phyloP scores from a whole-genome alignment of 2,888 invertebrate species.

The Ernsta delagoae region DNA sequence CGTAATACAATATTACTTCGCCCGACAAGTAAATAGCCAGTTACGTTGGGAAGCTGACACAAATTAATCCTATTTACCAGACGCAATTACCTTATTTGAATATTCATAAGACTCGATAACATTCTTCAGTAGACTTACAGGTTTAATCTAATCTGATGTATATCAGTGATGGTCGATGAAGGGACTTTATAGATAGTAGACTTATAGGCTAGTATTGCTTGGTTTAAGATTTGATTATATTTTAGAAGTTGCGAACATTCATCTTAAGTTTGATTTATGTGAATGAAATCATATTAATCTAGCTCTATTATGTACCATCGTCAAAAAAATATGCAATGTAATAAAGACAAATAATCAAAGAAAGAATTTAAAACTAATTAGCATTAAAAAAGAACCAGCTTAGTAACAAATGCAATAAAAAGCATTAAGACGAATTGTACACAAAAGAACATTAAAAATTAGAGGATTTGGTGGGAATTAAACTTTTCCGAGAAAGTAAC shows the following conservation, averaged over 20 bases:
- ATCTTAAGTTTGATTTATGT: too few species aligned
- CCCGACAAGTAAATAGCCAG: constrained; percentile 39
- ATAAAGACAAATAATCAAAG: not conserved
- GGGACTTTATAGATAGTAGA: not conserved
- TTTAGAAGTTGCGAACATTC: not conserved
- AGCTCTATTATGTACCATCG: too few species aligned
- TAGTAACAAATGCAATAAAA: constrained; percentile 30
- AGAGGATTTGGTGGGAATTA: constrained; percentile 65
- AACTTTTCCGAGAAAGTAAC: constrained; percentile 63
- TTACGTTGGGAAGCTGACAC: constrained; percentile 46
- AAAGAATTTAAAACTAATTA: constrained; percentile 4
- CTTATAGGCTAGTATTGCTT: too few species aligned
- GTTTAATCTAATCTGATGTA: constrained; percentile 39
- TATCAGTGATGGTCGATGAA: not conserved
- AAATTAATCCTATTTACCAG: constrained; percentile 54
- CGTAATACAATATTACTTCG: constrained; percentile 32
- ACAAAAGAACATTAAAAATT: constrained; percentile 61
- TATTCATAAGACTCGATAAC: constrained; percentile 54
- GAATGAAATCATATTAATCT: too few species aligned
- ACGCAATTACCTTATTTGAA: constrained; percentile 51
- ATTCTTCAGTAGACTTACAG: constrained; percentile 47
- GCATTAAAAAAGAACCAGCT: constrained; percentile 19
- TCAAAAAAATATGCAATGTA: too few species aligned
- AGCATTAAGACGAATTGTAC: constrained; percentile 45
- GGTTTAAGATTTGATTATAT: not conserved